phyloP scores from a whole-genome alignment of 2,888 invertebrate species.

The Selenia dentaria region DNA sequence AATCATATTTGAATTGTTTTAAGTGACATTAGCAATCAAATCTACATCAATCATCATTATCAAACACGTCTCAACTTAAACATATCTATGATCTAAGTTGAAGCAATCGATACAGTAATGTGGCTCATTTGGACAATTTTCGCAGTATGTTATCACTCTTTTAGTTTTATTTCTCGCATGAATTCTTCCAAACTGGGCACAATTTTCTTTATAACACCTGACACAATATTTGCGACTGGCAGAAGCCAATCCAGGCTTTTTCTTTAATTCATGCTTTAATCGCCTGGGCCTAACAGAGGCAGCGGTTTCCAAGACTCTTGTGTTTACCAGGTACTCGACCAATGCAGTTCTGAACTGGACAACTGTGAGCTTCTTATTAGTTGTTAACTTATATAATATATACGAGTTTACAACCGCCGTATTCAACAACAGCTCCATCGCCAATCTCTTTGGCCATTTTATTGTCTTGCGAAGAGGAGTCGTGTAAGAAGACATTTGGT shows the following conservation, averaged over 20 bases:
- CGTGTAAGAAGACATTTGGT: slow-evolving; percentile 18
- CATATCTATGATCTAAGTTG: slow-evolving; percentile 25
- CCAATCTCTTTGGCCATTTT: slow-evolving; percentile 21
- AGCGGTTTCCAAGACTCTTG: too few relatives aligned
- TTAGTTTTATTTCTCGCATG: slow-evolving; percentile 29
- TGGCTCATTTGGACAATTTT: slow-evolving; percentile 25
- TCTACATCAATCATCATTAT: not conserved
- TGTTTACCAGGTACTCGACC: too few relatives aligned
- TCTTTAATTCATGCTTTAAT: slow-evolving; percentile 9
- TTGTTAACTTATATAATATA: slow-evolving; percentile 7
- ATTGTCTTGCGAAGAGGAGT: slow-evolving; percentile 19
- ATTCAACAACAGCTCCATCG: slow-evolving; percentile 20
- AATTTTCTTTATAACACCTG: slow-evolving; percentile 29
- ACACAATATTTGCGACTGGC: slow-evolving; percentile 16
- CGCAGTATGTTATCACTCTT: slow-evolving; percentile 30
- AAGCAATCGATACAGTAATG: slow-evolving; percentile 26
- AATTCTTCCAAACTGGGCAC: slow-evolving; percentile 23
- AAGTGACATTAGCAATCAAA: not conserved
- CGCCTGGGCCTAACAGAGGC: too few relatives aligned
- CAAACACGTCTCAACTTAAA: not conserved
- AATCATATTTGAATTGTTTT: not conserved
- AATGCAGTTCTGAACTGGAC: slow-evolving; percentile 15
- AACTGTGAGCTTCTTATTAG: slow-evolving; percentile 14
- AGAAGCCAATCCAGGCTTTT: slow-evolving; percentile 5
- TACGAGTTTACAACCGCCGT: slow-evolving; percentile 13